Base-by-base conservation (phyloP, 37 sponge, comb jelly and placozoan genomes). In the Lycopodina hypogea region DNA sequence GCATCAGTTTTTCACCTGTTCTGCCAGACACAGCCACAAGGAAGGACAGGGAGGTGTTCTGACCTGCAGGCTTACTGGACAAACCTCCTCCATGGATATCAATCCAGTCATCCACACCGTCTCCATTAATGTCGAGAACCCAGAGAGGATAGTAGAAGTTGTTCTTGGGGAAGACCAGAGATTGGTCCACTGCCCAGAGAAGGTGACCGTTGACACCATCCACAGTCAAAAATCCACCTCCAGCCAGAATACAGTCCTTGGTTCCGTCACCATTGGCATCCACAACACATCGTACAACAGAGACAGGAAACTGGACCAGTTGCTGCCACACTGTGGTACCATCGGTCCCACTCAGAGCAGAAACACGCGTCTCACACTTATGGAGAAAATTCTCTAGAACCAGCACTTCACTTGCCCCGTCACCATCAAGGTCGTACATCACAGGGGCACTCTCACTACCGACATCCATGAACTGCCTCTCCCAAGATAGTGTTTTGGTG, bases 71-170 rank as follows among this genome's bases (percentile, higher is more conserved):
- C n/a, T 53, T 26, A 78, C 84, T 84, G 23, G 45, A 71, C 0
- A 76, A 42, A 60, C 90, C 94, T 42, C 94, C 94, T 41, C 94
- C 88, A 41, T 94, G 90, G 3, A 63, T 77, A 39, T 78, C 78
- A 40, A 94, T 52, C 15, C 90, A 19, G 26, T 94, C 94, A 12
- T 22, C 48, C 22, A 87, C 78, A 21, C 88, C 94, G 60, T 94
- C 94, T 40, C 58, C 78, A 50, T 94, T 90, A 18, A 94, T 62
- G 50, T 94, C 94, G 29, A 23, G 51, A 19, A 90, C 80, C 11
- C 68, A 3, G 0, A 86, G 75, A 0, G 94, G 94, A 50, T 74
- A 86, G 65, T 84, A 90, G 64, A 89, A 87, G 78, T 87, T 87
- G 75, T 81, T 84, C 0, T 42, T 28, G 22, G 82, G 70, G 52